Evolutionary conservation across 2,888 invertebrate species (phyloP), one percentile per base, ranked within the genome.

Genomic region (Sympetrum striolatum): DNA sequence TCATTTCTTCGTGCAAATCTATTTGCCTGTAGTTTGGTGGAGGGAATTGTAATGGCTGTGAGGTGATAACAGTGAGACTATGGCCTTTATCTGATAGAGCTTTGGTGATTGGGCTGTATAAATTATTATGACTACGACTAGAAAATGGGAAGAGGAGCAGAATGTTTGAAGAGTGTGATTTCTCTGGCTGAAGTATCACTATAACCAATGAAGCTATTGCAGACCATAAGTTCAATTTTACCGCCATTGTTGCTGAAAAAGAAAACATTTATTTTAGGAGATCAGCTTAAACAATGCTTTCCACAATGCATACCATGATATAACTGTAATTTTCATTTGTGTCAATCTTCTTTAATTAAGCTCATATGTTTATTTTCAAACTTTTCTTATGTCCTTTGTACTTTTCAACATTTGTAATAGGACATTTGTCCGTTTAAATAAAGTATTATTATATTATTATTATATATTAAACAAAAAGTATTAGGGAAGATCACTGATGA

Each of bases 61-160:
- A 93, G 91, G 93, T 93, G 18, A 93, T 91, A 4, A 94, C 92
- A 82, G 94, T 94, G 4, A 95, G 93, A 90, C 94, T 94, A 91
- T 95, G 95, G 0, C 95, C 94, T 35, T 93, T 93, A 14, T 92
- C 92, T 0, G 94, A 93, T 0, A 95, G 93, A 22, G 94, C 94
- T 90, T 94, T 93, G 81, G 94, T 93, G 81, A 95, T 91, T 0
- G 93, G 92, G 39, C 93, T 94, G 91, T 93, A 93, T 94, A 95
- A 94, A 91, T 94, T 93, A 39, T 93, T 94, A 90, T 95, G 95
- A 64, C 95, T 95, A 91, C 93, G 94, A 1, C 93, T 94, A 1
- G 94, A 93, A 90, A 94, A 94, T 0, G 94, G 93, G 91, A 94
- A 95, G 0, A 94, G 22, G 15, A 39, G 39, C 37, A 81, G 44